phyloP scores from a whole-genome alignment of 1,140 invertebrate genomes.

The Drosophila watanabei region DNA sequence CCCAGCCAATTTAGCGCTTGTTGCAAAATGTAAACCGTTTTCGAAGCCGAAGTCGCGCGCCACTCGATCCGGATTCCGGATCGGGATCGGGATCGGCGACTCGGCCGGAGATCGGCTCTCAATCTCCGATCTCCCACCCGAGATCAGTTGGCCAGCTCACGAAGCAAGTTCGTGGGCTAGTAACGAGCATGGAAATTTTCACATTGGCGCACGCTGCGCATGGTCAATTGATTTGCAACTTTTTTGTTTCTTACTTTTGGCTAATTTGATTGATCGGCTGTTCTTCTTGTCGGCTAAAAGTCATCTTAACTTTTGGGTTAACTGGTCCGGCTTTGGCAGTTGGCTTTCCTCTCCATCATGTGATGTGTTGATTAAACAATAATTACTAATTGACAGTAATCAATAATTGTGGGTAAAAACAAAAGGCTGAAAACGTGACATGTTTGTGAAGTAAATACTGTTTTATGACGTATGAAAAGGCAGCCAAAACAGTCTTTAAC shows the following conservation, averaged over 20 bases:
- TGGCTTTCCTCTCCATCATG: constrained; percentile 46
- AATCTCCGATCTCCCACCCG: constrained; percentile 6
- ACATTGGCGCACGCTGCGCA: constrained; percentile 46
- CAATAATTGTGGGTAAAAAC: constrained; percentile 26
- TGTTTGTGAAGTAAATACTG: constrained; percentile 23
- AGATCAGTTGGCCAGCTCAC: constrained; percentile 22
- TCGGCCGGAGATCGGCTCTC: constrained; percentile 27
- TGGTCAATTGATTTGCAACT: constrained; percentile 61
- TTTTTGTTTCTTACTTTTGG: constrained; percentile 47
- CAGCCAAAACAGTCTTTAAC: neutral
- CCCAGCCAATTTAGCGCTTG: constrained; percentile 73
- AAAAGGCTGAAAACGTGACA: constrained; percentile 36
- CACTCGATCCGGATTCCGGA: constrained; percentile 38
- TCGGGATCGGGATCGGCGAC: neutral
- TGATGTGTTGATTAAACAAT: constrained; percentile 56
- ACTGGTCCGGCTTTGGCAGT: constrained; percentile 42
- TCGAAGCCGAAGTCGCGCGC: constrained; percentile 67
- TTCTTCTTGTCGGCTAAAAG: constrained; percentile 6
- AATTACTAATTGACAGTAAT: constrained; percentile 56
- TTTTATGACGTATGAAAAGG: constrained; percentile 15
- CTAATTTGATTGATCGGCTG: constrained; percentile 50
- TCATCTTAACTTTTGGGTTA: constrained; percentile 20
- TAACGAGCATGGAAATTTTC: constrained; percentile 66
- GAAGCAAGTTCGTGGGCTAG: constrained; percentile 11
- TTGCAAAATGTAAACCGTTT: constrained; percentile 78